Base-by-base conservation (phyloP, 2,797 vertebrate genomes). In the Loris lydekkerianus region DNA sequence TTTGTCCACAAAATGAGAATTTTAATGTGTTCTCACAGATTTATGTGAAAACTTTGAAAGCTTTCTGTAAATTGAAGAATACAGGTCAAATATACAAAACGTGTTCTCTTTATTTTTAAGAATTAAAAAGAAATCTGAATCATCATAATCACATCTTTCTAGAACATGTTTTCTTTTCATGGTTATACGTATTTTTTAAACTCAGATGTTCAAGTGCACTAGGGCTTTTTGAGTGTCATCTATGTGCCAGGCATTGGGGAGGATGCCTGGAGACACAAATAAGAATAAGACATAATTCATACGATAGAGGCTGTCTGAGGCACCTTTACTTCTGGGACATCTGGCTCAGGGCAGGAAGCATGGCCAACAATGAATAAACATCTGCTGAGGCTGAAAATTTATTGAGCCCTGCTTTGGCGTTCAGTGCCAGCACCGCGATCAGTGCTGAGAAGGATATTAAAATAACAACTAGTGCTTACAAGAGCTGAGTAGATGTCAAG, bases 111-210 rank as follows among this genome's bases (percentile, higher is more conserved):
- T 86, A 29, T 46, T 70, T 86, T 65, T 65, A 94, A 87, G 76
- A 49, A 63, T 78, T 83, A 37, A 91, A 69, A 94, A 60, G 86
- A 89, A 21, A 17, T 63, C 9, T 5, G 53, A 40, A 18, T 70
- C 15, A 34, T 63, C 11, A 27, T 60, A 40, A 14, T 72, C 9
- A 49, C 37, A 17, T 60, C 13, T 46, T 88, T 81, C 43, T 84
- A 87, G 70, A 60, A 78, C 20, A 60, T 18, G 21, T 61, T 95
- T 94, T 70, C 23, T 91, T 40, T n/a, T 89, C 75, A 46, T 70
- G 29, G 13, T 67, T 83, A 18, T 27, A 31, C 31, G 6, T 73
- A 29, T 46, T 46, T 69, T 63, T 91, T 61, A 78, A 90, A 82
- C 60, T 21, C 3, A 70, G 73, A 75, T n/a, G 40, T 92, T 81